Conservation (phyloP, 1,140 invertebrate species). For the Philotrypesis tridentata region DNA sequence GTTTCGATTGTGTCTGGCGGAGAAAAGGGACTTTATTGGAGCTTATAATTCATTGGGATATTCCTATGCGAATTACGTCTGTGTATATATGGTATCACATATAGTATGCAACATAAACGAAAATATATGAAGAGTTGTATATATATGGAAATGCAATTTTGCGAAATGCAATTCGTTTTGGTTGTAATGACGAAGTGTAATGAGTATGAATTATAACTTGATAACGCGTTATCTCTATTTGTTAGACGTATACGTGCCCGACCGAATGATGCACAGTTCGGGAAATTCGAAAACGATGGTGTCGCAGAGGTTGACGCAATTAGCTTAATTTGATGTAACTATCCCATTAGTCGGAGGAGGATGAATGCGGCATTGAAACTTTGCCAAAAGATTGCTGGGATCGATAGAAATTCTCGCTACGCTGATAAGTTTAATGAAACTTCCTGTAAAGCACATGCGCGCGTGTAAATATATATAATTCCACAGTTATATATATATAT, state of each 20-base stretch:
- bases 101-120: too few relatives aligned
- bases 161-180: too few relatives aligned
- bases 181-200: too few relatives aligned
- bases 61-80: too few relatives aligned
- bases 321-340: neutral
- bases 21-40: neutral
- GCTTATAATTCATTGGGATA: too few relatives aligned
- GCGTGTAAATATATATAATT: neutral
- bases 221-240: too few relatives aligned
- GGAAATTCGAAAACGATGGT: neutral
- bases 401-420: slow-evolving; percentile 13
- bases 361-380: slow-evolving; percentile 10
- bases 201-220: too few relatives aligned
- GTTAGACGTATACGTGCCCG: neutral
- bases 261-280: neutral
- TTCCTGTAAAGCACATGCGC: neutral
- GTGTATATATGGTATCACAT: too few relatives aligned
- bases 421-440: slow-evolving; percentile 6
- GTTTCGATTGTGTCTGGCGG: neutral
- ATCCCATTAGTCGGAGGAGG: neutral
- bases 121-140: too few relatives aligned
- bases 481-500: too few relatives aligned
- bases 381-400: slow-evolving; percentile 8
- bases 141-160: too few relatives aligned
- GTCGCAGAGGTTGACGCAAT: neutral